Evolutionary conservation across 53 echinoderm and acorn worm species (phyloP), one percentile per base, ranked within the genome.

Genomic region (Hippasteria phrygiana): DNA sequence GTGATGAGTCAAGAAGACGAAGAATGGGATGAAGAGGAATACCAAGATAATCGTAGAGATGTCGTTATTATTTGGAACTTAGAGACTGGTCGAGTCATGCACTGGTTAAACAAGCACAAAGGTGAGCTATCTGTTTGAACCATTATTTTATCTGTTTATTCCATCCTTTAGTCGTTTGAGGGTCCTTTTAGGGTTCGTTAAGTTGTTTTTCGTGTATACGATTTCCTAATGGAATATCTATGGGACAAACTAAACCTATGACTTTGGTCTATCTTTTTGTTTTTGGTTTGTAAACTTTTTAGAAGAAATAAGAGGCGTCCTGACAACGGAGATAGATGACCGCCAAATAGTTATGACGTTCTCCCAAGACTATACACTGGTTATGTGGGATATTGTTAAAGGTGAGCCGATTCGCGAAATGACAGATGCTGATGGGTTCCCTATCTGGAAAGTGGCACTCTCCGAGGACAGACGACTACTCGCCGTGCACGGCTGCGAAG

Each of bases 31-130:
- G 74, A 73, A 36, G 88, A 88, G 40, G 62, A 75, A 0, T 74
- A 88, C 31, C 63, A 88, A 41, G 78, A 77, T 33, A 78, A 88
- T 0, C 24, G 40, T 9, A 46, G 28, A 22, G 22, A 66, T 24
- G 88, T 77, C 5, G 88, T 88, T 10, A 39, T 77, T 47, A 34
- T 88, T 8, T 88, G 88, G 88, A 88, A 64, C 37, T 22, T 88
- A 41, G 88, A 88, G 28, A 65, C 77, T 34, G 88, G 88, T 24
- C 18, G 48, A 22, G 46, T 88, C 17, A 41, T 77, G 77, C 78
- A 88, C 43, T 88, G 88, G 88, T 35, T 88, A 78, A 43, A 66
- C 51, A 50, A 66, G 20, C 88, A 88, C 38, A 39, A 64, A 46
- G 88, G 88, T 88, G 12, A 88, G 88, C 67, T 27, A 10, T 16